Conservation (phyloP, 2,888 invertebrate genomes). For the Capitulum mitella region DNA sequence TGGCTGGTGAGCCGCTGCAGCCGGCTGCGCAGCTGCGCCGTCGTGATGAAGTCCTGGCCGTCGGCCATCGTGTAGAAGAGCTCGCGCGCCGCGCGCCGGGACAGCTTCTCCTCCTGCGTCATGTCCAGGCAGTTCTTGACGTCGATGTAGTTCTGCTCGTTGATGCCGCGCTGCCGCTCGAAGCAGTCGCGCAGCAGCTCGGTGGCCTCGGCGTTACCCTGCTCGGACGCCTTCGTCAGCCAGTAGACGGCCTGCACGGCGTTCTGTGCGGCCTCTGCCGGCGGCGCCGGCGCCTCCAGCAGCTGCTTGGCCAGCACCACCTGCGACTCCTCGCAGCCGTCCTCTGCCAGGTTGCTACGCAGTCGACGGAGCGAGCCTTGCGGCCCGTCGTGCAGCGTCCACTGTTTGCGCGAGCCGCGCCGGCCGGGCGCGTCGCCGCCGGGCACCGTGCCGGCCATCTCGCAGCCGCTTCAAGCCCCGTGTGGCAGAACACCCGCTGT, state of each 20-base stretch:
- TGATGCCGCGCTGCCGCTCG: constrained; percentile 51
- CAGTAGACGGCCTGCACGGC: constrained; percentile 67
- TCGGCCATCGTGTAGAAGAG: constrained; percentile 73
- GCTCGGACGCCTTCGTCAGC: constrained; percentile 86
- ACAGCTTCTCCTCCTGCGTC: constrained; percentile 76
- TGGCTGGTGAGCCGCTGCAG: constrained; percentile 9
- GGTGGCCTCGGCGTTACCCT: constrained; percentile 82
- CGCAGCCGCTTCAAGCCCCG: no score
- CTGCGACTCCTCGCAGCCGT: constrained; percentile 83
- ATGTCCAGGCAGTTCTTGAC: constrained; percentile 72
- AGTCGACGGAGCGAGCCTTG: constrained; percentile 39
- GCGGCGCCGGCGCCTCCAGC: constrained; percentile 48
- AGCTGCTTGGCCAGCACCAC: constrained; percentile 76
- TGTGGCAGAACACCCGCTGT: no score
- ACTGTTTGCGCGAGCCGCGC: constrained; percentile 23
- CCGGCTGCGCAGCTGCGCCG: constrained; percentile 55
- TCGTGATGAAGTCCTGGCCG: constrained; percentile 78
- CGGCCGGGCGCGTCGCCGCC: neutral
- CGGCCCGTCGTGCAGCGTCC: constrained; percentile 37
- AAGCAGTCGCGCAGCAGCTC: constrained; percentile 53
- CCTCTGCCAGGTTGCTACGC: constrained; percentile 58
- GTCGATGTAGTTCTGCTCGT: constrained; percentile 63
- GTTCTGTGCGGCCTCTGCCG: neutral
- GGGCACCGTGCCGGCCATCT: constrained; percentile 17
- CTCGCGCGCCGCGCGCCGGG: constrained; percentile 75